phyloP scores from a whole-genome alignment of 2,888 invertebrate genomes.

The Coelinius sp. region DNA sequence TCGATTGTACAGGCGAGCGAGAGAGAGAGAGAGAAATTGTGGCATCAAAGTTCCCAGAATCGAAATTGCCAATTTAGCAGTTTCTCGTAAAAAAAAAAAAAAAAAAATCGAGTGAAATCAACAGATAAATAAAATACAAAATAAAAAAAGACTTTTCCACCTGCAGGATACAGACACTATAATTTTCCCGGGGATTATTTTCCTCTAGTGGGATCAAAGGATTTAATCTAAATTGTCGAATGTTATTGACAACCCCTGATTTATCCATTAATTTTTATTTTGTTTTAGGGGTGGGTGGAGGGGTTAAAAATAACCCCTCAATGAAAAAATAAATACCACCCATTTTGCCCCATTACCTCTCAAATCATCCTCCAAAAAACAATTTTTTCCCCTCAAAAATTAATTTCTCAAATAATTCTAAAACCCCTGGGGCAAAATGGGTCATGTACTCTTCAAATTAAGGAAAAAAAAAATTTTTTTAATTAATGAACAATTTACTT shows the following conservation, averaged over 20 bases:
- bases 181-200: background rate
- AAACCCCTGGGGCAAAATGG: no score
- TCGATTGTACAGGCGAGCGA: background rate
- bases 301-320: no score
- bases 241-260: background rate
- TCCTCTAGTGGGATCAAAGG: background rate
- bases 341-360: no score
- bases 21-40: no score
- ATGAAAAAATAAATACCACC: no score
- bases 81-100: no score
- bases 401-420: no score
- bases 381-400: no score
- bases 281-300: background rate
- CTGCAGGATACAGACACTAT: background rate
- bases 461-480: conserved; percentile 1
- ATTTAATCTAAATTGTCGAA: background rate
- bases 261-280: background rate
- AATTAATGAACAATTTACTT: background rate
- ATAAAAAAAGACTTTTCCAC: background rate
- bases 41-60: no score
- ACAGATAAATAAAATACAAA: background rate
- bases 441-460: no score
- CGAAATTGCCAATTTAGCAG: no score
- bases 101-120: background rate
- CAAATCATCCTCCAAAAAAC: no score